These are phyloP conservation scores for Chaetogeoica ovagalla DNA, from an alignment of 2,888 invertebrate genomes.

Conservation along the genomic window DNA sequence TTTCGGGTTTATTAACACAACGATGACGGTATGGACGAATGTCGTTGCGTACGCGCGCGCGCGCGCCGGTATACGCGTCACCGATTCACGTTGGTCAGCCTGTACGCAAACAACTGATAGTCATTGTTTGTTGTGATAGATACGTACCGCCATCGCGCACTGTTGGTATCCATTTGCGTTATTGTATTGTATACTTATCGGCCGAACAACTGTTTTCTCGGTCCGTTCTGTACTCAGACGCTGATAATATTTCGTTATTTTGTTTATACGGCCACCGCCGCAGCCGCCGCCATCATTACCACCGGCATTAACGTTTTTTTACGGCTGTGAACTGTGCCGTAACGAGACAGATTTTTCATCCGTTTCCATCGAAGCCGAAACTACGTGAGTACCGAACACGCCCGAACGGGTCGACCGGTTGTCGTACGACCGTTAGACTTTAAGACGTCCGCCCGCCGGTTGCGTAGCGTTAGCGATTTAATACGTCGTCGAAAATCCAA, in stretches of 20 bases:
- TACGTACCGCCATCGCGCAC: not conserved
- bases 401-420: not conserved
- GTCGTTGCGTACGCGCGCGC: too few relatives aligned
- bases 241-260: constrained; percentile 14
- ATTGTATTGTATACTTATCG: too few relatives aligned
- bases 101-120: constrained; percentile 12
- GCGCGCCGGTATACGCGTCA: too few relatives aligned
- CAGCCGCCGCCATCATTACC: not conserved
- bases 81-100: not conserved
- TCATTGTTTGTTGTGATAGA: constrained; percentile 6
- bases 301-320: not conserved
- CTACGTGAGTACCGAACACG: constrained; percentile 13
- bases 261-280: constrained; percentile 29
- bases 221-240: not conserved
- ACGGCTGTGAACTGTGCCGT: not conserved
- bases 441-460: not conserved
- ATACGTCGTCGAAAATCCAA: too few relatives aligned
- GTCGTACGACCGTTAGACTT: not conserved
- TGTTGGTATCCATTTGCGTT: not conserved
- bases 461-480: not conserved
- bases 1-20: too few relatives aligned
- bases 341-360: constrained; percentile 31
- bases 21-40: too few relatives aligned
- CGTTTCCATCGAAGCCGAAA: constrained; percentile 38
- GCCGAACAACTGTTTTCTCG: not conserved